Base-by-base conservation (phyloP, 2,113 vertebrate genomes). In the Ibidorhyncha struthersii region DNA sequence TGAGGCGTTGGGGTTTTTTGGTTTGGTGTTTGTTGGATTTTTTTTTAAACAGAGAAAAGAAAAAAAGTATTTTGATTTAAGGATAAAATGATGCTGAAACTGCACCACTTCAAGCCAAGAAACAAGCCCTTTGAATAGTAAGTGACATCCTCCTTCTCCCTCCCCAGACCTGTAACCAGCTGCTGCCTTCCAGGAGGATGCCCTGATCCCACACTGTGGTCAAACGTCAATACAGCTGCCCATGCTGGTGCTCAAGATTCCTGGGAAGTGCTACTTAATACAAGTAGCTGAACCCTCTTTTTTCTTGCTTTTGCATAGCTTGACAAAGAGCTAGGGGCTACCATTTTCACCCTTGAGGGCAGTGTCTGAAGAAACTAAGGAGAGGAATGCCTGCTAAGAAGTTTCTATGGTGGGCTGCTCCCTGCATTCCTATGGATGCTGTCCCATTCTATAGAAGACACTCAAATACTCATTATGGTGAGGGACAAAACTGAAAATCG, bases 1-100 rank as follows among this genome's bases (percentile, higher is more conserved):
- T 41, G 56, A 73, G 40, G 16, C 22, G 17, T 10, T 30, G 8
- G 4, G 2, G 7, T 6, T 8, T 23, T 25, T n/a, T 2, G 45
- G 18, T 16, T 19, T 22, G n/a, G n/a, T n/a, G 11, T 6, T 3
- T 4, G 2, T 10, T 70, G 10, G 2, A 32, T 47, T 23, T 53
- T 23, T 30, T 52, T 13, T 5, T 32, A 8, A 45, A 45, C 19
- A 6, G 21, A 41, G 5, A 34, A 59, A 15, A 15, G 2, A 6
- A 62, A 20, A 12, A 65, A 45, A 30, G 3, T 4, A 26, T 82
- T 8, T 49, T 90, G 29, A 82, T 67, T 61, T 69, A 14, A 73
- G 36, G 70, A 59, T 69, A 58, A 78, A 79, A 32, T 61, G 1
- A 59, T 73, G 29, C 11, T 80, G 71, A 72, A 88, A 76, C 4